Base-by-base conservation (phyloP, 2,797 vertebrate species). In the Orestias chungarensis region DNA sequence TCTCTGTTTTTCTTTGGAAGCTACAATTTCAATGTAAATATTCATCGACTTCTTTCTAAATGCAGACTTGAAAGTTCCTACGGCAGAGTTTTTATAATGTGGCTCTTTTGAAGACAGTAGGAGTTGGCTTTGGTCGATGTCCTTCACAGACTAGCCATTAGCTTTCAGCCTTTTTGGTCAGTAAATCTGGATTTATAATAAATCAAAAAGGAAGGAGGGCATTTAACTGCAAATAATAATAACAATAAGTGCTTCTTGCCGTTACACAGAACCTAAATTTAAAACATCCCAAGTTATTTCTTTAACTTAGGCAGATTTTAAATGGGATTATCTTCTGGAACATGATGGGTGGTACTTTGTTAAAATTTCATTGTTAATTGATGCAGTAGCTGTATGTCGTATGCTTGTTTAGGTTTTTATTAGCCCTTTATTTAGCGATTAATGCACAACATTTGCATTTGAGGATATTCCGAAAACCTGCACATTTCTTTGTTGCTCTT, bases 291-390 rank as follows among this genome's bases (percentile, higher is more conserved):
- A 59, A 35, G 20, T 9, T 12, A 59, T 35, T 8, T 0, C 0
- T 35, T 35, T 59, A 59, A 14, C 33, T 11, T 0, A 12, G 38
- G 57, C 1, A 4, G 2, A 40, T 40, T n/a, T 40, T 38, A 55
- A 68, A 57, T 2, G 11, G 17, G 0, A 10, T 6, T 20, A 35
- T 44, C 2, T 27, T 25, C 15, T 64, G 47, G 62, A 31, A n/a
- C 31, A 54, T 70, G 50, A 80, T 57, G 11, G 54, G 23, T 11
- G 47, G 73, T 23, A 66, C 43, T 73, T 73, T 42, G 38, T 72
- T 49, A 73, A 70, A 25, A 73, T 54, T 82, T 85, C 6, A 80
- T 75, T 82, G 74, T 62, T 70, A 75, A 86, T 88, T 84, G 82
- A 75, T 71, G 68, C 68, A 42, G 66, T 76, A 66, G 74, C 82